phyloP scores from a whole-genome alignment of 2,888 invertebrate species.

The Criorhina ranunculi region DNA sequence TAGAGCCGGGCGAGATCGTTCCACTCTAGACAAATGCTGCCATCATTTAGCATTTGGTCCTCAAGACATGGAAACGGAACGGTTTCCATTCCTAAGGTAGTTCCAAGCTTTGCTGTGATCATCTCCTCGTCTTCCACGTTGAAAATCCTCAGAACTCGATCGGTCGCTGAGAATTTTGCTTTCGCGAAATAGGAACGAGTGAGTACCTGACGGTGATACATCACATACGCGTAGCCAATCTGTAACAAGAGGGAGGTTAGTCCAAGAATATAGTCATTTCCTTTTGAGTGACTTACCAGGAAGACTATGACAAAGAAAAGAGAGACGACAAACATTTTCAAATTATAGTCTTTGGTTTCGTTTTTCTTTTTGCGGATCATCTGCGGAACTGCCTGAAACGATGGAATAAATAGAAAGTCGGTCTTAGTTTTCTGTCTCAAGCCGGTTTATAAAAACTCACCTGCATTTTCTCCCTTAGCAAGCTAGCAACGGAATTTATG shows the following conservation, averaged over 20 bases:
- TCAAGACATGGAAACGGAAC: conserved; percentile 90
- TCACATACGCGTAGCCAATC: conserved; percentile 92
- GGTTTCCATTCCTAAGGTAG: conserved; percentile 87
- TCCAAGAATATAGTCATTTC: neutral
- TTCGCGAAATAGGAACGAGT: conserved; percentile 93
- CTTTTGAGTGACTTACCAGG: conserved; percentile 84
- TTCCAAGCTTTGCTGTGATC: conserved; percentile 87
- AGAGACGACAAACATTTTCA: conserved; percentile 92
- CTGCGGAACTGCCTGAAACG: conserved; percentile 89
- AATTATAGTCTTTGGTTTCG: conserved; percentile 90
- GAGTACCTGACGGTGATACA: conserved; percentile 92
- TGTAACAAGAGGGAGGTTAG: conserved; percentile 59
- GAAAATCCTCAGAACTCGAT: conserved; percentile 90
- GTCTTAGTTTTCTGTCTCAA: neutral
- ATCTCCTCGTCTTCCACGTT: conserved; percentile 90
- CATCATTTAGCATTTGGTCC: conserved; percentile 86
- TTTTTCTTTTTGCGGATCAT: conserved; percentile 89
- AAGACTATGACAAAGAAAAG: conserved; percentile 93
- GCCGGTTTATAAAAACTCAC: conserved; percentile 82
- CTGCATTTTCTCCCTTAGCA: conserved; percentile 93
- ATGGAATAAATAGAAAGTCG: neutral
- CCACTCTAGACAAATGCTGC: conserved; percentile 93
- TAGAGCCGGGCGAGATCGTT: conserved; percentile 90
- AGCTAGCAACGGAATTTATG: conserved; percentile 92
- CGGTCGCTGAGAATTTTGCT: conserved; percentile 92